A percentile compares a stretch with the other conserved stretches of the same genome.
phyloP scores from a whole-genome alignment of 2,888 invertebrate genomes.

The Drosophila stalkeri region DNA sequence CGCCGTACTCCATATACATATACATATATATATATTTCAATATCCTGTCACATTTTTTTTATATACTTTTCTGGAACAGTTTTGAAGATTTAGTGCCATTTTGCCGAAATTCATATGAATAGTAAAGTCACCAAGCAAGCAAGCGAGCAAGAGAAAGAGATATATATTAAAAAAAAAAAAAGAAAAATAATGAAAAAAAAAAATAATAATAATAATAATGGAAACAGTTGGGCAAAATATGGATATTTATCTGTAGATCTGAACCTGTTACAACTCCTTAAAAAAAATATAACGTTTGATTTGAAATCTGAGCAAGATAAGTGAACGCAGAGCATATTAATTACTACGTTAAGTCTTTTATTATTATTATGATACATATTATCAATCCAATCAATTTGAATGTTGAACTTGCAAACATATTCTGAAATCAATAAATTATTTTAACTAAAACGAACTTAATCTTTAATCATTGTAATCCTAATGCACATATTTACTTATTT shows the following conservation, averaged over 20 bases:
- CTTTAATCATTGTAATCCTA: constrained; percentile 45
- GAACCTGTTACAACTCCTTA: constrained; percentile 53
- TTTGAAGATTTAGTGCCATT: constrained; percentile 75
- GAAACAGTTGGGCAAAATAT: constrained; percentile 40
- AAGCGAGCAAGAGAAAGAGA: not conserved
- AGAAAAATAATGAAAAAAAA: not conserved
- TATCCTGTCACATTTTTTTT: constrained; percentile 23
- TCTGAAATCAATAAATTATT: constrained; percentile 77
- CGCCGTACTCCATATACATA: constrained; percentile 21
- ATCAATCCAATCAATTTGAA: constrained; percentile 56
- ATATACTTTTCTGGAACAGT: constrained; percentile 46
- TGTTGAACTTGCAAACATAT: constrained; percentile 60
- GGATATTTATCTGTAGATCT: constrained; percentile 43
- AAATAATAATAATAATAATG: constrained; percentile 5
- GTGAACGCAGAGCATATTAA: constrained; percentile 43
- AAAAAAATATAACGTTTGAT: constrained; percentile 51
- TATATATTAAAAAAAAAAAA: constrained; percentile 8
- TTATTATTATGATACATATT: constrained; percentile 34
- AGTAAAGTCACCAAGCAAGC: constrained; percentile 42
- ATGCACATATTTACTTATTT: constrained; percentile 52
- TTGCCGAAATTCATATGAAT: constrained; percentile 69
- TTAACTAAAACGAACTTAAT: constrained; percentile 69
- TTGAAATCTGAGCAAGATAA: constrained; percentile 55
- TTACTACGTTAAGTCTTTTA: constrained; percentile 67
- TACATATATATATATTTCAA: constrained; percentile 14